Evolutionary conservation across 92 coral and sea anemone species (phyloP).

Genomic region (Micromussa lordhowensis): DNA sequence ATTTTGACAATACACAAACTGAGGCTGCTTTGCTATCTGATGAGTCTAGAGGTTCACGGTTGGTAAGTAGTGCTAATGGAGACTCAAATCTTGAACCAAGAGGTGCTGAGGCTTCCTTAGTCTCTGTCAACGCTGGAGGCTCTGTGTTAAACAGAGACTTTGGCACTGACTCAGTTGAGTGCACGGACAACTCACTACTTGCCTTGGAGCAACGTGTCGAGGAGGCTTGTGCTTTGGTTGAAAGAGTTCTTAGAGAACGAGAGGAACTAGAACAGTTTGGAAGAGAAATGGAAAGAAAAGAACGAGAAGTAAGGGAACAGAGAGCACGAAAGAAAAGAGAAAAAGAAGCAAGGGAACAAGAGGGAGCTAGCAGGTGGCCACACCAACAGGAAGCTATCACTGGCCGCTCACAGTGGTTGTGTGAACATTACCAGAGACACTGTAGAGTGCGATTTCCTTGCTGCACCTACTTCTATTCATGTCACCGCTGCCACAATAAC

Average conservation of each 20-base stretch:
- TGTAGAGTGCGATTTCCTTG: constrained; percentile 78
- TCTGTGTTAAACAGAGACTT: constrained; percentile 16
- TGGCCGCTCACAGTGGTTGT: constrained; percentile 54
- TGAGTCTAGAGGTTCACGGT: not conserved
- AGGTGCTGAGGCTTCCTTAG: not conserved
- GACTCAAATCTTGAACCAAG: not conserved
- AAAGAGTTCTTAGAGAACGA: constrained; percentile 33
- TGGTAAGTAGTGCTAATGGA: not conserved
- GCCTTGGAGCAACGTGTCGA: constrained; percentile 38
- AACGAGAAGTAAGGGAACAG: not conserved
- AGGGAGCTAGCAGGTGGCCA: constrained; percentile 17
- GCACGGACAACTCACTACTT: constrained; percentile 15
- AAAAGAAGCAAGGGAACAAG: constrained; percentile 8
- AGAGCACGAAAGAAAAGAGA: constrained; percentile 4
- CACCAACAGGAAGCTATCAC: constrained; percentile 1
- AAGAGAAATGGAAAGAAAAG: constrained; percentile 22
- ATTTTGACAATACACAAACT: not conserved
- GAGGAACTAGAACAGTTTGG: constrained; percentile 23
- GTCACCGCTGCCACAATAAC: constrained; percentile 92
- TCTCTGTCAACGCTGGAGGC: not conserved
- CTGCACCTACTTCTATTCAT: constrained; percentile 67
- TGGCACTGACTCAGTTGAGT: not conserved
- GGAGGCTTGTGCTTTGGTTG: constrained; percentile 46
- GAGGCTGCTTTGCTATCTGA: not conserved
- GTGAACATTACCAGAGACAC: constrained; percentile 79